Base-by-base conservation (phyloP, 2,888 invertebrate genomes). In the Eutolmus rufibarbis region DNA sequence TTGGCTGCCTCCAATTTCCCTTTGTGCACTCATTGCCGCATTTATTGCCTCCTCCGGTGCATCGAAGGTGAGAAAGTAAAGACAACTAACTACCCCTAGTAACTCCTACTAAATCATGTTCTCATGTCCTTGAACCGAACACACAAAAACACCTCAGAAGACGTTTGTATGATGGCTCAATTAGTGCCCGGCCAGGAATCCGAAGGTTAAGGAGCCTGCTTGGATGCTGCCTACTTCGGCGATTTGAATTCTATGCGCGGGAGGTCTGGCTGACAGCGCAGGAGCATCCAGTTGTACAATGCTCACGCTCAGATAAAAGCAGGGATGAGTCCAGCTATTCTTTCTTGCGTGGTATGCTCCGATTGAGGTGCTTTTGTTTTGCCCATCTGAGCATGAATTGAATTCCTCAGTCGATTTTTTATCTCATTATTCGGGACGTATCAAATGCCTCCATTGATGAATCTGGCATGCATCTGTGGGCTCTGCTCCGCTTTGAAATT, bases 31-130 rank as follows among this genome's bases (percentile, higher is more conserved):
- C 46, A 66, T 74, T 87, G 81, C 87, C 87, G 81, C 87, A 79
- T 81, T 87, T 81, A 87, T 87, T 87, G 28, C 86, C 86, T 23
- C 16, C 40, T 37, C 31, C 34, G 43, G 40, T 28, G 46, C 57
- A 86, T 19, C 46, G 74, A 87, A 87, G 81, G 87, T 87, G 87
- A 79, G 81, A 87, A 87, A 87, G 74, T 66, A 74, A 81, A 66
- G 74, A 87, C 81, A 87, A 87, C 87, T 81, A 87, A 87, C 81
- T 81, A 81, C 66, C 79, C 79, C 43, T 74, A 87, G 87, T 81
- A 66, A 87, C 81, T 87, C 74, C 79, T 74, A 81, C 87, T 81
- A 87, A 87, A 87, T 87, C 74, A 81, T 87, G 34, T 87, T 87
- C 81, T 28, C 81, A 87, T 87, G 87, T 81, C 87, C 87, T 87